Base-by-base conservation (phyloP, 2,113 vertebrate species). In the Poecilia latipinna region DNA sequence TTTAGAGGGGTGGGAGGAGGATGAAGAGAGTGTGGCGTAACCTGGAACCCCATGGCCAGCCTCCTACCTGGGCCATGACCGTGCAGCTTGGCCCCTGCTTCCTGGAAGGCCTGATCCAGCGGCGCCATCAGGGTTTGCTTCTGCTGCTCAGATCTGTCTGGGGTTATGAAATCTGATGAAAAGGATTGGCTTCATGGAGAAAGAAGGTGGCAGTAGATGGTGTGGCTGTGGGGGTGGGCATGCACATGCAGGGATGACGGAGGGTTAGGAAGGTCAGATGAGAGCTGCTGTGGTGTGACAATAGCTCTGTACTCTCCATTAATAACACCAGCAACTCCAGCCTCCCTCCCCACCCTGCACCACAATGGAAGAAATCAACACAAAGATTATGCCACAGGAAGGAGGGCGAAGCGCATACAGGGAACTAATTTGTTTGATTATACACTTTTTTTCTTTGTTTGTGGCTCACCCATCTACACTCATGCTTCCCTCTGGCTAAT, bases 211-310 rank as follows among this genome's bases (percentile, higher is more conserved):
- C 4, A 2, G 32, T 33, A 32, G 68, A 24, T 35, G 57, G 71
- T 15, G 29, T 54, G 72, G 70, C 48, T 19, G 60, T 44, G 67
- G 72, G 57, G 13, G 28, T 54, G 72, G 70, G 61, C 15, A 60
- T 44, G 65, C 74, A 85, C 17, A 48, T 76, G 82, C 72, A 81
- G 63, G 77, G 78, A 82, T 82, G 60, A 83, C 0, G n/a, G 33
- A 19, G 76, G 82, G 85, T 90, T 85, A 88, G 73, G 74, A 77
- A 82, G 83, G 86, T 92, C 83, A 84, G 61, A 61, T 76, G 33
- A 15, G 77, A 77, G 70, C 75, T 64, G 68, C 80, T 12, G 26
- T 1, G n/a, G 65, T 74, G 78, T 82, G 83, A 87, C 82, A 90
- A 79, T 85, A 83, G 71, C 63, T 54, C 77, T 17, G 32, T 60